phyloP scores from a whole-genome alignment of 1,140 invertebrate species.

The Phthorimaea operculella region DNA sequence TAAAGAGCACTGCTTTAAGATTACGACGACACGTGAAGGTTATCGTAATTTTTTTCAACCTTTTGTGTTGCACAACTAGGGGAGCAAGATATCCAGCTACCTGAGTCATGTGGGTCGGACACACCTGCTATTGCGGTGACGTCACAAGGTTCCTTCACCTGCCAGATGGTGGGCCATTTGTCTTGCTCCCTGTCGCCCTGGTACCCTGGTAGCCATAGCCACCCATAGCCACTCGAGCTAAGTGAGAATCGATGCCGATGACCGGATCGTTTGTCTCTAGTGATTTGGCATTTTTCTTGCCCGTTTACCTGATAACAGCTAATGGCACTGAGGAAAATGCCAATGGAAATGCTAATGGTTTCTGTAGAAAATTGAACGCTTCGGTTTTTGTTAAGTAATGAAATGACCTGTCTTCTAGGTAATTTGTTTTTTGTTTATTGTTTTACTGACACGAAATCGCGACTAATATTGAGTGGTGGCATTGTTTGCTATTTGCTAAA shows the following conservation, averaged over 20 bases:
- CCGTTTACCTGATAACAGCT: background rate
- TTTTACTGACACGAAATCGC: no score
- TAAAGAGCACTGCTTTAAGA: background rate
- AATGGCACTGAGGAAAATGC: background rate
- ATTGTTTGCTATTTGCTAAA: no score
- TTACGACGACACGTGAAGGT: background rate
- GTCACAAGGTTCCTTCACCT: slow-evolving; percentile 29
- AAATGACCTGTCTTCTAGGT: no score
- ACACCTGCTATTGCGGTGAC: slow-evolving; percentile 25
- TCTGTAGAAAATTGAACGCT: background rate
- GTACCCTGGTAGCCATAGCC: slow-evolving; percentile 6
- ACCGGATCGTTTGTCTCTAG: slow-evolving; percentile 4
- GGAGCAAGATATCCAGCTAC: slow-evolving; percentile 12
- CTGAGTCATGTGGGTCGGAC: slow-evolving; percentile 18
- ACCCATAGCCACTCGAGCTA: slow-evolving; percentile 13
- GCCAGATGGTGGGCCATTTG: slow-evolving; percentile 19
- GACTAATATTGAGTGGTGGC: no score
- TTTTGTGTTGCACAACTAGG: slow-evolving; percentile 4
- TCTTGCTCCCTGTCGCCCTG: slow-evolving; percentile 8
- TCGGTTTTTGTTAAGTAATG: no score
- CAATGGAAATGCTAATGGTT: background rate
- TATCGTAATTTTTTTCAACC: background rate
- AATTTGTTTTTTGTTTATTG: no score
- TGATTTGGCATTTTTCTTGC: slow-evolving; percentile 6
- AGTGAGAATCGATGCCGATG: slow-evolving; percentile 10